These are phyloP conservation scores for Leptinotarsa peninsularis DNA, from an alignment of 2,888 invertebrate species.

Conservation along the genomic window DNA sequence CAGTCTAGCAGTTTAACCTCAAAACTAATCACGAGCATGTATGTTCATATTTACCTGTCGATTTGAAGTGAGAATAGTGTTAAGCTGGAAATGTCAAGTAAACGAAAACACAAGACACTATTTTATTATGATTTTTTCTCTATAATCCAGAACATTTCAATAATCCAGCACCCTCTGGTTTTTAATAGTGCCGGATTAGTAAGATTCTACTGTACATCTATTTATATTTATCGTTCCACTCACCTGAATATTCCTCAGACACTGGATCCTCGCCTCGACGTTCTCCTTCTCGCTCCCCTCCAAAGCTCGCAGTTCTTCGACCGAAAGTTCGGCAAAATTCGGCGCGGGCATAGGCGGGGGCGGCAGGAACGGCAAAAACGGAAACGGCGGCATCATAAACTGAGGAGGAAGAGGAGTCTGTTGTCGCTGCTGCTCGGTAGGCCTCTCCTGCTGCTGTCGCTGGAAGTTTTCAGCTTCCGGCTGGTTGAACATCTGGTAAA, in stretches of 20 bases:
- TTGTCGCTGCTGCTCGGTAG: slow-evolving; percentile 19
- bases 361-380: slow-evolving; percentile 70
- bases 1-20: too few relatives aligned
- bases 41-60: too few relatives aligned
- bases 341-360: slow-evolving; percentile 84
- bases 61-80: too few relatives aligned
- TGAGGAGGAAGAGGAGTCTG: slow-evolving; percentile 2
- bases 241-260: slow-evolving; percentile 76
- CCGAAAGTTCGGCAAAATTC: slow-evolving; percentile 78
- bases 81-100: too few relatives aligned
- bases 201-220: too few relatives aligned
- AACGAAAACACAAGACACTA: too few relatives aligned
- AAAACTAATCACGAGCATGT: too few relatives aligned
- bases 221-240: not conserved
- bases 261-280: slow-evolving; percentile 91
- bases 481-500: slow-evolving; percentile 57
- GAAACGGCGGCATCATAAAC: slow-evolving; percentile 69
- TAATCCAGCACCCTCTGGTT: too few relatives aligned
- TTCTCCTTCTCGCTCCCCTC: slow-evolving; percentile 90
- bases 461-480: slow-evolving; percentile 27
- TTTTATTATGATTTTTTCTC: too few relatives aligned
- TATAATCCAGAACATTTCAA: too few relatives aligned
- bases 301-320: slow-evolving; percentile 87
- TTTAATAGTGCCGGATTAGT: too few relatives aligned
- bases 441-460: slow-evolving; percentile 53